These are phyloP conservation scores for Oasisia sp. DNA, from an alignment of 2,888 invertebrate genomes.

Conservation along the genomic window DNA sequence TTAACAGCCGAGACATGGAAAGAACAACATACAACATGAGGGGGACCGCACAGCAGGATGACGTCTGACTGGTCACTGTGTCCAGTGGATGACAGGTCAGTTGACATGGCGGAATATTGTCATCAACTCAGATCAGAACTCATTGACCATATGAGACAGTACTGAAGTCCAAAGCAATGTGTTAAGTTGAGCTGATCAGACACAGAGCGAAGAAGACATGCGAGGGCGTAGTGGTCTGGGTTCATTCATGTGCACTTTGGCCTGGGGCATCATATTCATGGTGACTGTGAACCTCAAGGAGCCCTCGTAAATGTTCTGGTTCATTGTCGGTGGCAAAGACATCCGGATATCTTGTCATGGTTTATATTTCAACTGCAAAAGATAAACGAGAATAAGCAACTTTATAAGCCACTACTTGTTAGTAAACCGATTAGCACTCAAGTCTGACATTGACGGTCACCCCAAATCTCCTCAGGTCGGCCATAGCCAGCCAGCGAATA, in stretches of 20 bases:
- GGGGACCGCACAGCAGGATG: not conserved
- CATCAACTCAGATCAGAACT: too few relatives aligned
- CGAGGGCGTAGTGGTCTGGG: not conserved
- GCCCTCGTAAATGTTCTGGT: not conserved
- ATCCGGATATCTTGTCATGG: not conserved
- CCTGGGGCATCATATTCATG: not conserved
- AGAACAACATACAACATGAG: not conserved
- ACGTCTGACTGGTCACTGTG: not conserved
- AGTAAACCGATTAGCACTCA: not conserved
- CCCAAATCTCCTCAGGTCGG: too few relatives aligned
- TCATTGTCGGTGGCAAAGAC: not conserved
- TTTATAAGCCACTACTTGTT: not conserved
- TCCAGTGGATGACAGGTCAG: not conserved
- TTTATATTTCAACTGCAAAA: not conserved
- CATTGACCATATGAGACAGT: not conserved
- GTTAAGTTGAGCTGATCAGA: not conserved
- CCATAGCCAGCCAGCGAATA: too few relatives aligned
- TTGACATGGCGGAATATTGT: not conserved
- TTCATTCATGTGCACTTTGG: not conserved
- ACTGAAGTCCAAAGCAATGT: not conserved
- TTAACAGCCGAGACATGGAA: not conserved
- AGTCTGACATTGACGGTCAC: too few relatives aligned
- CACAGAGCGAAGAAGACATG: not conserved
- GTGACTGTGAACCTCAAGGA: not conserved
- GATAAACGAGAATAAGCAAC: not conserved